Base-by-base conservation (phyloP, 1,140 invertebrate genomes). In the Hormaphis cornu region DNA sequence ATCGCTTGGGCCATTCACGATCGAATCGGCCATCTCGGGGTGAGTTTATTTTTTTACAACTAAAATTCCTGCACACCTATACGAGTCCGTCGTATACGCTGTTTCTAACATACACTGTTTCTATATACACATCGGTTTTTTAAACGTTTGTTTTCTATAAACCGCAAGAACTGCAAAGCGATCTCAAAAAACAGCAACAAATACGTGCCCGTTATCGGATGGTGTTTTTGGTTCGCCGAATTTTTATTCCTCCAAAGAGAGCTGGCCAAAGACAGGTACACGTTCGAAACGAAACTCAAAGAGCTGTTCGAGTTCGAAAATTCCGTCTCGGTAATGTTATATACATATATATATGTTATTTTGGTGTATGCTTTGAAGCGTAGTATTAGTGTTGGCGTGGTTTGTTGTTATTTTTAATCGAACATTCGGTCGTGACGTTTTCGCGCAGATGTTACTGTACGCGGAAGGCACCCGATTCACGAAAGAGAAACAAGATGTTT, bases 401-500 rank as follows among this genome's bases (percentile, higher is more conserved):
- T n/a, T n/a, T n/a, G n/a, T n/a, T n/a, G n/a, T n/a, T n/a, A n/a
- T n/a, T n/a, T n/a, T n/a, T n/a, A n/a, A 33, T n/a, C n/a, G n/a
- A n/a, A n/a, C n/a, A n/a, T n/a, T n/a, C n/a, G n/a, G 72, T 74
- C 42, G 42, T 37, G 59, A 59, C 61, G 72, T 52, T n/a, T 69
- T n/a, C 6, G 72, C 82, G 30, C 73, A 93, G 91, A 78, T 97
- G 71, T 77, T 96, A 37, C 77, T 97, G n/a, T 97, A 93, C 76
- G 89, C 92, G 8, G 95, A 98, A 81, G 95, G 95, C 7, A 98
- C 95, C 1, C 82, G 95, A 33, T 96, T 94, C 73, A 97, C 93
- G 0, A 78, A 83, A 61, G 84, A 86, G 73, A 98, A 98, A 77
- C 89, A 94, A 75, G 85, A 88, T 78, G 88, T 87, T 0, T 93